Base-by-base conservation (phyloP, 2,113 vertebrate genomes). In the Mus musculus region DNA sequence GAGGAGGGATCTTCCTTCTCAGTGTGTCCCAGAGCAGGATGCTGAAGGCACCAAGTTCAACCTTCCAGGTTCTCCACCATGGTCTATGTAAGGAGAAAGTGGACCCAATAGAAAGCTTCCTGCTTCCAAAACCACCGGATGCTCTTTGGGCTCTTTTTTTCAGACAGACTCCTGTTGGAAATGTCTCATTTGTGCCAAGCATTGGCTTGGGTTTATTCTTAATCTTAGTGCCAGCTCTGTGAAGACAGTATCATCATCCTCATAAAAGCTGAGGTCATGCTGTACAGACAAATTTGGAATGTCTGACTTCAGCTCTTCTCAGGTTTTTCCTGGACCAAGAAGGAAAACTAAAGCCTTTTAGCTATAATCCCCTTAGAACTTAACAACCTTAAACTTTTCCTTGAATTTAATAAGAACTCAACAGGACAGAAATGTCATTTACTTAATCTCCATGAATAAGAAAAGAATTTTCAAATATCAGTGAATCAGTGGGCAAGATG, bases 321-420 rank as follows among this genome's bases (percentile, higher is more conserved):
- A 93, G 78, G 13, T 26, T 88, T 95, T 88, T 52, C 19, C 89
- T 88, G 78, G n/a, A 67, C 72, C 33, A 86, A 11, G 61, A 90
- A 91, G 75, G 87, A 95, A 91, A 92, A 73, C 9, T 94, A 69
- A 88, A 90, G 71, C 26, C 7, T 71, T 96, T 80, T 30, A 90
- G 52, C 81, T 90, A 85, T 90, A 84, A 78, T 65, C 39, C 67
- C 88, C 39, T 96, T 92, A 95, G 56, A 80, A 76, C 11, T 94
- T 85, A 88, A 88, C n/a, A 87, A 96, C 12, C 28, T 82, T 81
- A 92, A 91, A 91, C 26, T 89, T 88, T 88, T 85, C 36, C 69
- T 95, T 93, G 87, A 24, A 92, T 93, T 94, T 90, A 86, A 49
- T 61, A 94, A 96, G 75, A 93, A 95, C 14, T 91, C 61, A 76